Base-by-base conservation (phyloP, 2,113 vertebrate genomes). In the Pangasianodon gigas region DNA sequence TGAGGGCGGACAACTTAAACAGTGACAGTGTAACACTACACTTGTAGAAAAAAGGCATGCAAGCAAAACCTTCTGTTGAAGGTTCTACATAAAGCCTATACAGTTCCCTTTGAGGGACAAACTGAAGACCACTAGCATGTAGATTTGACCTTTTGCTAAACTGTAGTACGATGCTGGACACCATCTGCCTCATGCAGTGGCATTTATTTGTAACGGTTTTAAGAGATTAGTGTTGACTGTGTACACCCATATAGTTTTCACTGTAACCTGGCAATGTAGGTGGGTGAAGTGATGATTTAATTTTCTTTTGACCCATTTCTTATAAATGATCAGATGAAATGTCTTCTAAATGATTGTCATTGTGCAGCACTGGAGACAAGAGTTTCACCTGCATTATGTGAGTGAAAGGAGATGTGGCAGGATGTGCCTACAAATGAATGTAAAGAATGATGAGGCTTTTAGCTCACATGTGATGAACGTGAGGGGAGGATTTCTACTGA, bases 401-500 rank as follows among this genome's bases (percentile, higher is more conserved):
- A 54, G 18, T 11, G 6, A n/a, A 46, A 10, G 32, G 10, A 51
- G 56, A 84, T 21, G 10, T 3, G 29, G 46, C 7, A 69, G 7
- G 14, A 67, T 14, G 37, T 37, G 0, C 26, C n/a, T 62, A 29
- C 29, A 24, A 16, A 37, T 46, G 7, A 79, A 29, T 14, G 1
- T 48, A n/a, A 79, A 71, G 60, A 51, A 21, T 37, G 5, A 19
- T 58, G 54, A 60, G 26, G 41, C 37, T 62, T 87, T 77, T 62
- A 58, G 65, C n/a, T 51, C 29, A 83, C 79, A 32, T 80, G 60
- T 84, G 79, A 75, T 46, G 48, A 79, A 71, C 41, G 51, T n/a
- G 37, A 65, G 6, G 69, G 44, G 91, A 89, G 24, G 82, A 58
- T 83, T 86, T 85, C 62, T 69, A 46, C 24, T 65, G 60, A 67